Percentiles rank a stretch among this genome's conserved stretches.
Evolutionary conservation across 2,888 invertebrate genomes (phyloP).

Genomic region (Nephrotoma guestfalica): DNA sequence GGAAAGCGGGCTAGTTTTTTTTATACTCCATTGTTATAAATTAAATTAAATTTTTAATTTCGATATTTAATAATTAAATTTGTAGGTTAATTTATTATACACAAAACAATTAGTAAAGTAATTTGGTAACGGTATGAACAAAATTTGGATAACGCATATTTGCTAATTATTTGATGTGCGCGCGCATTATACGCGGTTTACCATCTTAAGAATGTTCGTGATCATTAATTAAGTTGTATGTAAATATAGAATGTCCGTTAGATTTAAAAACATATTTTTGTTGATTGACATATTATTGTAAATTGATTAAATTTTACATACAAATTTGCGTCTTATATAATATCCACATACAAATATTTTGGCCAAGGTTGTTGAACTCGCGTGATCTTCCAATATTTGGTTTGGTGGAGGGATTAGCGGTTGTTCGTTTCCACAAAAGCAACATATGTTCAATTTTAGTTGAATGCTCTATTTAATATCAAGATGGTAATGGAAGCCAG

Average conservation of each 20-base stretch:
- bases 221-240: background rate
- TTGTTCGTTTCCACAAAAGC: background rate
- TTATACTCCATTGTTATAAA: background rate
- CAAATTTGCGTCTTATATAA: background rate
- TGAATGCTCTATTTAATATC: background rate
- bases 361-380: background rate
- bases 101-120: background rate
- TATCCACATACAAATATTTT: background rate
- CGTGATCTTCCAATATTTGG: background rate
- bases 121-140: background rate
- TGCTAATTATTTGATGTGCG: background rate
- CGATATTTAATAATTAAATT: background rate
- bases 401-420: background rate
- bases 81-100: background rate
- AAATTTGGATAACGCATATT: background rate
- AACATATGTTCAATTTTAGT: background rate
- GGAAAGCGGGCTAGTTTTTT: background rate
- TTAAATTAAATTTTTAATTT: background rate
- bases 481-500: too few relatives aligned
- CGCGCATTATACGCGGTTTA: background rate
- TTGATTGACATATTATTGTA: background rate
- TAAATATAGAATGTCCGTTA: background rate
- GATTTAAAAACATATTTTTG: background rate
- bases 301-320: background rate
- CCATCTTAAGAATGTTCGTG: background rate